A percentile compares a stretch with the other conserved stretches of the same genome.
Conservation (phyloP, 2,797 vertebrate genomes). For the Tarsius wallacei region DNA sequence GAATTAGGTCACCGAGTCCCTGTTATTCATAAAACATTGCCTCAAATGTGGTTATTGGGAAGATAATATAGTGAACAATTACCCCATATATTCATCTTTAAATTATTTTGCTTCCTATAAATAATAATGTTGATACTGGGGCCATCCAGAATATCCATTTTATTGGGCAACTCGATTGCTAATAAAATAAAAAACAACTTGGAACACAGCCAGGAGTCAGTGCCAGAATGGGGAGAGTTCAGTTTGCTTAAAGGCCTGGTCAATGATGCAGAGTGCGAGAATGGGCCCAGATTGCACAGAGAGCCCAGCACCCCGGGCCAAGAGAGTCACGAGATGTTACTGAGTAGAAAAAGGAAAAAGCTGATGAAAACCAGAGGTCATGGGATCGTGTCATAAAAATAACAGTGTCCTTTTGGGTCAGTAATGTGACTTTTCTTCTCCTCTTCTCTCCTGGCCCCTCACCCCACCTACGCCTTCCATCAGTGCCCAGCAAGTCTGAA, state of each 20-base stretch:
- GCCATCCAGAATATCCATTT: accelerated
- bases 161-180: accelerated
- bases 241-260: accelerated
- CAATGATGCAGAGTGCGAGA: accelerated
- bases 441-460: neutral
- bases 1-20: neutral
- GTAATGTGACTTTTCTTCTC: neutral
- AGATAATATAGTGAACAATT: neutral
- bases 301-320: neutral
- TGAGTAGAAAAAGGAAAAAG: neutral
- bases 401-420: accelerated
- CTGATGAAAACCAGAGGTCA: accelerated
- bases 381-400: accelerated
- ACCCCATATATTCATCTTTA: neutral
- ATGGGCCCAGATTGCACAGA: accelerated
- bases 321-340: accelerated
- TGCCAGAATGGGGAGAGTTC: accelerated
- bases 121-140: accelerated
- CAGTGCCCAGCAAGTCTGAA: constrained; percentile 90
- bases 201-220: accelerated
- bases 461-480: accelerated
- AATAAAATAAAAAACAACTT: too few relatives aligned
- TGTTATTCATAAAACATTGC: neutral
- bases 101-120: neutral
- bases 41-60: neutral